These are phyloP conservation scores for Copidosoma floridanum DNA, from an alignment of 1,140 invertebrate genomes.

Conservation along the genomic window DNA sequence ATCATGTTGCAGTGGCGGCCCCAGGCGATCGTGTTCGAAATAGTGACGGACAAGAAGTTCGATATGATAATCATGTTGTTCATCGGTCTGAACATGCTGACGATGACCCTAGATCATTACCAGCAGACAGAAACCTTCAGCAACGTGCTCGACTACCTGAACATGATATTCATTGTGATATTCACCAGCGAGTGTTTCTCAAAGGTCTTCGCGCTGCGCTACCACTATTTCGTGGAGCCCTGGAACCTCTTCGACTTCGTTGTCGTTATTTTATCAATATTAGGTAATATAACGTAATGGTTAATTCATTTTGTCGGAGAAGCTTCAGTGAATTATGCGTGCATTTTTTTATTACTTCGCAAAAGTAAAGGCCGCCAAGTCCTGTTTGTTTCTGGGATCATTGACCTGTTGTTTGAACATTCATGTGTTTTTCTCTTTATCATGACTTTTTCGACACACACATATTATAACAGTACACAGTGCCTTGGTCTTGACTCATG, in stretches of 20 bases:
- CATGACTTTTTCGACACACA: not conserved
- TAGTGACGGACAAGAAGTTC: conserved; percentile 97
- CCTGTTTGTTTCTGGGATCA: conserved; percentile 44
- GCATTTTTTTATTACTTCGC: no score
- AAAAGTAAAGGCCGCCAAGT: not conserved
- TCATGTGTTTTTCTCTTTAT: not conserved
- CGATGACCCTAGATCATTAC: conserved; percentile 97
- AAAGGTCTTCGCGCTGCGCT: conserved; percentile 95
- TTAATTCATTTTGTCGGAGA: conserved; percentile 45
- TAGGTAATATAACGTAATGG: conserved; percentile 71
- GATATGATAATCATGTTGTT: conserved; percentile 99
- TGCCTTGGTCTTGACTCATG: not conserved
- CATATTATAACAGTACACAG: not conserved
- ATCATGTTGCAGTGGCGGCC: conserved; percentile 88
- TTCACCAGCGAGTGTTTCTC: conserved; percentile 96
- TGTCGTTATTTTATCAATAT: conserved; percentile 97
- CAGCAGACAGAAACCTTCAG: conserved; percentile 81
- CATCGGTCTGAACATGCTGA: conserved; percentile 97
- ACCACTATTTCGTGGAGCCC: conserved; percentile 98
- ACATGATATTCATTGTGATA: conserved; percentile 97
- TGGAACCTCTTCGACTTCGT: conserved; percentile 99
- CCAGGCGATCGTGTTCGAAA: conserved; percentile 94
- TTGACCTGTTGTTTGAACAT: no score
- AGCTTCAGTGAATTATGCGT: conserved; percentile 42
- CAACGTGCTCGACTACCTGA: conserved; percentile 83